Conservation (phyloP, 2,113 vertebrate genomes). For the Dendropsophus ebraccatus region DNA sequence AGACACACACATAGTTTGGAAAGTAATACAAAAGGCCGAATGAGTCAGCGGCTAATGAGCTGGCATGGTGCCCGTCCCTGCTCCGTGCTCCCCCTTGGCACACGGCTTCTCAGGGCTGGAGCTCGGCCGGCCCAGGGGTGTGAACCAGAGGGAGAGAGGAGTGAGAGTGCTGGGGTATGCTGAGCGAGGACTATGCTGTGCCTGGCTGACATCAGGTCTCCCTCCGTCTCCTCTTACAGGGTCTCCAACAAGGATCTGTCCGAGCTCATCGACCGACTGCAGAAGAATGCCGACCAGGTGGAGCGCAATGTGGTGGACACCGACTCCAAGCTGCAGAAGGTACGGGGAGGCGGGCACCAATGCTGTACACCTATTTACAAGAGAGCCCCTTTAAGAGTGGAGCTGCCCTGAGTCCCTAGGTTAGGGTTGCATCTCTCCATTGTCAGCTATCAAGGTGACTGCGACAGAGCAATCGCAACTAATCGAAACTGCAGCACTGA, state of each 20-base stretch:
- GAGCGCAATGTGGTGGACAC: slow-evolving; percentile 92
- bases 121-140: slow-evolving; percentile 45
- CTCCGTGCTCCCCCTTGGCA: slow-evolving; percentile 30
- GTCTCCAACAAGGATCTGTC: slow-evolving; percentile 78
- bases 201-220: rapidly evolving
- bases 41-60: slow-evolving; percentile 69
- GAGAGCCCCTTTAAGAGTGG: no score
- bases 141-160: neutral
- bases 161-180: neutral
- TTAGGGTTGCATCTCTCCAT: no score
- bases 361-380: no score
- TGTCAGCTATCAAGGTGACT: no score
- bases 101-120: slow-evolving; percentile 22
- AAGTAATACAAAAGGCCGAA: slow-evolving; percentile 59
- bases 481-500: no score
- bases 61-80: slow-evolving; percentile 58
- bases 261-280: slow-evolving; percentile 88
- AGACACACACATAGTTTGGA: slow-evolving; percentile 54
- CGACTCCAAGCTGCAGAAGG: slow-evolving; percentile 89
- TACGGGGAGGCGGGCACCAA: neutral
- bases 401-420: no score
- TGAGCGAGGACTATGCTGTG: rapidly evolving
- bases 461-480: no score
- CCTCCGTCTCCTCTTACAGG: slow-evolving; percentile 65
- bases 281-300: slow-evolving; percentile 95